phyloP scores from a whole-genome alignment of 2,113 vertebrate species.

The Anas platyrhynchos region DNA sequence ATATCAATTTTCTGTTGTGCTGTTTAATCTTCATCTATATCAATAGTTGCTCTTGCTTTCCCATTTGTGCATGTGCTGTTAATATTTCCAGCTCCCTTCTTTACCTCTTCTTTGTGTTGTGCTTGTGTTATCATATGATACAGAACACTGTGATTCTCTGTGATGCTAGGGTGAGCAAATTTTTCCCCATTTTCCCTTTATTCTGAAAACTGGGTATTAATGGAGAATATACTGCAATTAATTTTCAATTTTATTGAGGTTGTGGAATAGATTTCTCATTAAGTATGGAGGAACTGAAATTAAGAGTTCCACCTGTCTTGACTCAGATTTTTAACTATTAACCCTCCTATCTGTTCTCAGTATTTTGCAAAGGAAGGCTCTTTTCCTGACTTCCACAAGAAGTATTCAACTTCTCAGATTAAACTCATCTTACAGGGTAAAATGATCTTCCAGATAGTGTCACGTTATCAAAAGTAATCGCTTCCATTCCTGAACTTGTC shows the following conservation, averaged over 20 bases:
- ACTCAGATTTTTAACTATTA: not conserved
- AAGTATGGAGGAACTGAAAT: not conserved
- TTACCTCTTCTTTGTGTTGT: not conserved
- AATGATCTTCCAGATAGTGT: conserved; percentile 14
- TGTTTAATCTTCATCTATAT: not conserved
- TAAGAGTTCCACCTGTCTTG: not conserved
- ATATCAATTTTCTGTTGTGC: not conserved
- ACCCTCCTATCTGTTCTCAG: not conserved
- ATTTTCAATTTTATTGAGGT: not conserved
- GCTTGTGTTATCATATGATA: not conserved
- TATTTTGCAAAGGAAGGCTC: not conserved
- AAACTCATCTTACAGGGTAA: not conserved
- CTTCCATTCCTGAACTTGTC: not conserved
- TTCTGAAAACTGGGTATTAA: not conserved
- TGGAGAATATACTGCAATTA: not conserved
- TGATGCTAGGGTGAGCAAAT: not conserved
- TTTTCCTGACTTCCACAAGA: not conserved
- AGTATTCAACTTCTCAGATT: not conserved
- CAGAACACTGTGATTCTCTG: not conserved
- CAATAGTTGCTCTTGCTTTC: not conserved
- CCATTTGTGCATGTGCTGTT: not conserved
- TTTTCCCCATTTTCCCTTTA: not conserved
- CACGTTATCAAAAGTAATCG: not conserved
- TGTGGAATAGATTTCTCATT: not conserved
- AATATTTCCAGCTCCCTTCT: not conserved